These are phyloP conservation scores for Strix uralensis DNA, from an alignment of 2,113 vertebrate species.

Conservation along the genomic window DNA sequence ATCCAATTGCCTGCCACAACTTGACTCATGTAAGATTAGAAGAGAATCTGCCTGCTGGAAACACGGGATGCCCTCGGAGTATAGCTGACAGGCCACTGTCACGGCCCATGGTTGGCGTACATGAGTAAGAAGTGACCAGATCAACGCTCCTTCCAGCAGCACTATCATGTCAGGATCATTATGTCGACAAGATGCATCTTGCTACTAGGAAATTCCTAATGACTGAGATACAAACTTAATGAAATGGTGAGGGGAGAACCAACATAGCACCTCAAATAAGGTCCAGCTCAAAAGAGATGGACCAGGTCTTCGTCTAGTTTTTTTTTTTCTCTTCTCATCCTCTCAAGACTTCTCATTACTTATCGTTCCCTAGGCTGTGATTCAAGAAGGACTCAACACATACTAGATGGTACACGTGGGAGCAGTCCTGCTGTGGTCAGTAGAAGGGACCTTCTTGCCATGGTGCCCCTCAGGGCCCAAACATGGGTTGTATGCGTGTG, in stretches of 20 bases:
- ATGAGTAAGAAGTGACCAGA: not conserved
- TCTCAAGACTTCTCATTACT: not conserved
- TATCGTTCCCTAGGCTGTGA: not conserved
- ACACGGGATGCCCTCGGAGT: not conserved
- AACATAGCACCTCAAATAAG: accelerated
- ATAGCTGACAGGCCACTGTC: not conserved
- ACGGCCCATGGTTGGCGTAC: not conserved
- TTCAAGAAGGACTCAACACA: not conserved
- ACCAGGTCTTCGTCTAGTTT: not conserved
- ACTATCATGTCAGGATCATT: not conserved
- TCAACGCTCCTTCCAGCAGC: not conserved
- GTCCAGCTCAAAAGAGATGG: not conserved
- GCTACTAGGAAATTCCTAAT: not conserved
- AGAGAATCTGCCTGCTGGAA: not conserved
- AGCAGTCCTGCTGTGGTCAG: not conserved
- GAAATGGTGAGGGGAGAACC: not conserved
- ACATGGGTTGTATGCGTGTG: accelerated
- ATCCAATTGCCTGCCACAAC: not conserved
- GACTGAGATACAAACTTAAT: not conserved
- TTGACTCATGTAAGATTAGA: not conserved
- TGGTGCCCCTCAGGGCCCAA: not conserved
- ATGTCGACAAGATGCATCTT: not conserved
- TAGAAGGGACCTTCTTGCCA: accelerated
- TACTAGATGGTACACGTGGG: accelerated
- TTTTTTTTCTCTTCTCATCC: not conserved